Percentiles rank a stretch among this genome's conserved stretches.
These are phyloP conservation scores for Mallotus villosus DNA, from an alignment of 2,797 vertebrate species.

Conservation along the genomic window DNA sequence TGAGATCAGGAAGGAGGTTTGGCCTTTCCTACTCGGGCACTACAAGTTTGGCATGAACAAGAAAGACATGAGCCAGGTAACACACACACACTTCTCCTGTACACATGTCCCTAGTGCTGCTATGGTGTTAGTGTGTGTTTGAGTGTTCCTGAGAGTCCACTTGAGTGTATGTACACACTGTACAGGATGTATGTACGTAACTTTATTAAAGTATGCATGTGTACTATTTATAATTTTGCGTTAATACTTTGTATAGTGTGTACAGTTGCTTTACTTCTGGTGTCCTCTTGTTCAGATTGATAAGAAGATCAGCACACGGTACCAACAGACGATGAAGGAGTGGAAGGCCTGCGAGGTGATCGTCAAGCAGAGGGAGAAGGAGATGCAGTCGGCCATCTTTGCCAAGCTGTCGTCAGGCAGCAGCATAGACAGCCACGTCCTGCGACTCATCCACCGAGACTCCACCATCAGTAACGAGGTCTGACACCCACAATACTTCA, in stretches of 20 bases:
- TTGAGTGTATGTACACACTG: not conserved
- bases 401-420: conserved; percentile 94
- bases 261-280: not conserved
- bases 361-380: conserved; percentile 91
- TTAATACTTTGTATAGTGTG: not conserved
- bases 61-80: conserved; percentile 91
- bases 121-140: not conserved
- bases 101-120: not conserved
- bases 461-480: conserved; percentile 97
- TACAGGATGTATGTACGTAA: not conserved
- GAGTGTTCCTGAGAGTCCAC: not conserved
- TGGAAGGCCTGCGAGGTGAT: conserved; percentile 94
- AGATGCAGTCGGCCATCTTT: conserved; percentile 87
- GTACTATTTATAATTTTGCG: not conserved
- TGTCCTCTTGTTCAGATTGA: conserved; percentile 77
- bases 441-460: conserved; percentile 89
- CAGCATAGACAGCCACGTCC: conserved; percentile 96
- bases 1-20: conserved; percentile 93
- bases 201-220: not conserved
- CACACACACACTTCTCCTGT: not conserved
- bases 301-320: conserved; percentile 81
- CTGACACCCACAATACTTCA: conserved; percentile 11
- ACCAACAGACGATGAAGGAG: conserved; percentile 91
- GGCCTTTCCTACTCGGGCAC: conserved; percentile 96
- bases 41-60: conserved; percentile 96